A percentile compares a stretch with the other conserved stretches of the same genome.
Conservation (phyloP, 2,797 vertebrate species). For the Gobio occitaniae region DNA sequence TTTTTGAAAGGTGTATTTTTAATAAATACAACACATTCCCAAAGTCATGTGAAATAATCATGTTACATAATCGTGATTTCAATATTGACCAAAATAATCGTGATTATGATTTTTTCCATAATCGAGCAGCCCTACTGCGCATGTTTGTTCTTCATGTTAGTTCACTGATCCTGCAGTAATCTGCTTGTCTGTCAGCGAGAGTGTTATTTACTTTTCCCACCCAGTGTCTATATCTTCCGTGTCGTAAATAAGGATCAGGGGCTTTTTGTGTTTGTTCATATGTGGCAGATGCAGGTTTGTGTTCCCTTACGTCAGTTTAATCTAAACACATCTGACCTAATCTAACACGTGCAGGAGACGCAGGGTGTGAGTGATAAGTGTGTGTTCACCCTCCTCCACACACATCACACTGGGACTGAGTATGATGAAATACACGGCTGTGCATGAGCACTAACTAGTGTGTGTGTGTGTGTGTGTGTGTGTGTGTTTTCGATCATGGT, state of each 20-base stretch:
- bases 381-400: not conserved
- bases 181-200: not conserved
- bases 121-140: not conserved
- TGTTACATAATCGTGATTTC: too few relatives aligned
- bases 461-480: not conserved
- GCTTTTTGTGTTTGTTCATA: not conserved
- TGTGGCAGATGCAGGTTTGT: not conserved
- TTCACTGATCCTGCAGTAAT: conserved; percentile 15
- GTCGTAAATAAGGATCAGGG: conserved; percentile 3
- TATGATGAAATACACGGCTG: not conserved
- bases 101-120: too few relatives aligned
- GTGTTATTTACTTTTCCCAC: conserved; percentile 14
- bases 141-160: not conserved
- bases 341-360: conserved; percentile 14
- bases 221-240: not conserved
- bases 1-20: too few relatives aligned
- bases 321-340: not conserved
- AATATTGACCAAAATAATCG: too few relatives aligned
- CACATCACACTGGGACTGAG: not conserved
- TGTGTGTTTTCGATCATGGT: not conserved
- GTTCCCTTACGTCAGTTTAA: conserved; percentile 5
- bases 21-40: too few relatives aligned
- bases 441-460: not conserved
- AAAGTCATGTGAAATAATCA: too few relatives aligned
- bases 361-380: conserved; percentile 29